Percentiles rank a stretch among this genome's conserved stretches.
These are phyloP conservation scores for Auanema freiburgensis DNA, from an alignment of 2,888 invertebrate species.

Conservation along the genomic window DNA sequence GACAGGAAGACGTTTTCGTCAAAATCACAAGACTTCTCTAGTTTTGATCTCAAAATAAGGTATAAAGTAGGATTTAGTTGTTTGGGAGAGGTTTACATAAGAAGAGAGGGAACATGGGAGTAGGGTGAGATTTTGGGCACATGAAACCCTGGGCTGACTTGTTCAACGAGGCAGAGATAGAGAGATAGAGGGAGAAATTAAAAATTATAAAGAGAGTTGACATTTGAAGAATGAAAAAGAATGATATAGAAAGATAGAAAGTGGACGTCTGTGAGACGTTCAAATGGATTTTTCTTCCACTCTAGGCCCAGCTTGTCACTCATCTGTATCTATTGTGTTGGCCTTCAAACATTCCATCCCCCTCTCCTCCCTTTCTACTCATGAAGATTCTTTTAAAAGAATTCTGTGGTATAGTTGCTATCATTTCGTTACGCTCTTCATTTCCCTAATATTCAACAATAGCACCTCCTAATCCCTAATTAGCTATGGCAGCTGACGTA, in stretches of 20 bases:
- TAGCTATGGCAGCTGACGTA: constrained; percentile 57
- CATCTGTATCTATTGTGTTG: constrained; percentile 13
- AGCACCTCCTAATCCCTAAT: neutral
- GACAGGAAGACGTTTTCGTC: too few relatives aligned
- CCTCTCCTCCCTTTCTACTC: constrained; percentile 4
- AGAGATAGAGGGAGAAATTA: too few relatives aligned
- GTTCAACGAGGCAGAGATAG: too few relatives aligned
- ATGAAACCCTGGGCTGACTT: too few relatives aligned
- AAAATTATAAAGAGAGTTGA: too few relatives aligned
- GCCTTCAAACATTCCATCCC: constrained; percentile 23
- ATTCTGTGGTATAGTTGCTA: constrained; percentile 4
- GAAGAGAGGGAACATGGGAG: too few relatives aligned
- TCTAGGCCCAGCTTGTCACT: constrained; percentile 22
- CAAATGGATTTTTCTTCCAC: constrained; percentile 13
- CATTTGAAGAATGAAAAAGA: too few relatives aligned
- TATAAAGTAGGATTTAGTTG: too few relatives aligned
- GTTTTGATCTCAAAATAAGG: too few relatives aligned
- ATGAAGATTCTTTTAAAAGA: constrained; percentile 5
- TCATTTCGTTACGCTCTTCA: neutral
- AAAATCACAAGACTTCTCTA: too few relatives aligned
- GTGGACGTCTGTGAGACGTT: constrained; percentile 20
- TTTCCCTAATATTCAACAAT: neutral
- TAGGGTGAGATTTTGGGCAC: too few relatives aligned
- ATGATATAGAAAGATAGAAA: neutral
- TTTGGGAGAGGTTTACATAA: too few relatives aligned